Percentiles rank a stretch among this genome's conserved stretches.
These are phyloP conservation scores for Ceratoteleas bidentatus DNA, from an alignment of 1,140 invertebrate genomes.

Conservation along the genomic window DNA sequence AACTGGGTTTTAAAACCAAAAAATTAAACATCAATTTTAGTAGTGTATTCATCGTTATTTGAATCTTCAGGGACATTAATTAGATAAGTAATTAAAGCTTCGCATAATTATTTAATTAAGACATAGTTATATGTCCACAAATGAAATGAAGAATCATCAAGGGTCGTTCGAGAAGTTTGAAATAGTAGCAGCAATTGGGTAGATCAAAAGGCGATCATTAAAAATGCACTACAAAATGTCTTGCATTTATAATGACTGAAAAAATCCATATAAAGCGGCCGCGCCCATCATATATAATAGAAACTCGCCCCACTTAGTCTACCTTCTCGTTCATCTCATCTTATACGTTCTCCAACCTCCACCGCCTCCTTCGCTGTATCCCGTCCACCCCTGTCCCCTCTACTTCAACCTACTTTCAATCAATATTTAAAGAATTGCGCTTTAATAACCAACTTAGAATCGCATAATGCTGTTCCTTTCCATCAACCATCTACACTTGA, in stretches of 20 bases:
- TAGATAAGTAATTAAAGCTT: no score
- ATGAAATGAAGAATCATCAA: no score
- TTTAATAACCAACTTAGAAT: slow-evolving; percentile 76
- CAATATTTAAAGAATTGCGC: slow-evolving; percentile 81
- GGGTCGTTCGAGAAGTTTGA: no score
- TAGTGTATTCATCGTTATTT: no score
- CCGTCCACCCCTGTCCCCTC: slow-evolving; percentile 62
- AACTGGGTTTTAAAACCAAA: no score
- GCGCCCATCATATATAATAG: slow-evolving; percentile 80
- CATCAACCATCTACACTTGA: slow-evolving; percentile 27
- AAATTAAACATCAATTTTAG: no score
- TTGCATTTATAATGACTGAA: slow-evolving; percentile 76
- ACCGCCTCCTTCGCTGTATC: slow-evolving; percentile 64
- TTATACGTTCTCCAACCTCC: slow-evolving; percentile 70
- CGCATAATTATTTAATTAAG: no score
- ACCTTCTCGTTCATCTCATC: slow-evolving; percentile 74
- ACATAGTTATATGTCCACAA: no score
- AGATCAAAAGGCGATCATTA: slow-evolving; percentile 68
- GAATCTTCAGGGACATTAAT: no score
- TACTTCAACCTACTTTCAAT: slow-evolving; percentile 74
- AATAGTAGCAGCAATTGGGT: no score
- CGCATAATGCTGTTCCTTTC: slow-evolving; percentile 66
- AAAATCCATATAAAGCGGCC: slow-evolving; percentile 78
- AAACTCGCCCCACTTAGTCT: slow-evolving; percentile 73
- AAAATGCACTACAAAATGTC: slow-evolving; percentile 67